Conservation (phyloP, 2,888 invertebrate genomes). For the Drosophila limbata region DNA sequence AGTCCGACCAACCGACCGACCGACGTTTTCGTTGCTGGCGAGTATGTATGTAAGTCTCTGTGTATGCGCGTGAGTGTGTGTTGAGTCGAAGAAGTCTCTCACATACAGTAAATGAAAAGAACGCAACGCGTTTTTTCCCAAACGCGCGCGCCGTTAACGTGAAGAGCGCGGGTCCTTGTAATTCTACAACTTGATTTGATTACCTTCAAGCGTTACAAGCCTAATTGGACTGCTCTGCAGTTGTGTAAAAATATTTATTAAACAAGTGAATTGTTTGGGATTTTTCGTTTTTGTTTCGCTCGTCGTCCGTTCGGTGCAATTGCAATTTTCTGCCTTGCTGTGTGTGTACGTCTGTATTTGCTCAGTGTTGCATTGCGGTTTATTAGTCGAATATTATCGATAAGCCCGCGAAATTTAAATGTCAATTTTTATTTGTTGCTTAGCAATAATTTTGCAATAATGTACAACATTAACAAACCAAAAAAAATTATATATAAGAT, state of each 20-base stretch:
- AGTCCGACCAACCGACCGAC: constrained; percentile 41
- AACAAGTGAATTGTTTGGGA: constrained; percentile 60
- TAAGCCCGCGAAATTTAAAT: constrained; percentile 4
- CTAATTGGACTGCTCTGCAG: constrained; percentile 41
- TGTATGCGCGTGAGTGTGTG: constrained; percentile 23
- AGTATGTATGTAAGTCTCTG: constrained; percentile 34
- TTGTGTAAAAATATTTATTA: constrained; percentile 37
- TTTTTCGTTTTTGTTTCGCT: constrained; percentile 66
- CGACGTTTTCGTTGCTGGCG: constrained; percentile 57
- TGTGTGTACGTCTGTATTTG: constrained; percentile 58
- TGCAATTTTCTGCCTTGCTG: constrained; percentile 66
- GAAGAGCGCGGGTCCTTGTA: constrained; percentile 45
- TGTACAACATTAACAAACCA: too few relatives aligned
- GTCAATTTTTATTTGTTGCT: too few relatives aligned
- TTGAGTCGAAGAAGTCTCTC: constrained; percentile 60
- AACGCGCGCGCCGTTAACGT: constrained; percentile 67
- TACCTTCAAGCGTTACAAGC: constrained; percentile 30
- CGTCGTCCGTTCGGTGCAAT: constrained; percentile 69
- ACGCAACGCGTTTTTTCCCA: constrained; percentile 74
- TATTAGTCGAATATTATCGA: constrained; percentile 38
- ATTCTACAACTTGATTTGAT: constrained; percentile 32
- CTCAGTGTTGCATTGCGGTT: constrained; percentile 46
- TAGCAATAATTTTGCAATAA: too few relatives aligned
- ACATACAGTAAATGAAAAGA: constrained; percentile 70
- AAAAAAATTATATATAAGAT: too few relatives aligned